Percentiles rank a stretch among this genome's conserved stretches.
phyloP scores from a whole-genome alignment of 2,888 invertebrate species.

The Embidobia sp. region DNA sequence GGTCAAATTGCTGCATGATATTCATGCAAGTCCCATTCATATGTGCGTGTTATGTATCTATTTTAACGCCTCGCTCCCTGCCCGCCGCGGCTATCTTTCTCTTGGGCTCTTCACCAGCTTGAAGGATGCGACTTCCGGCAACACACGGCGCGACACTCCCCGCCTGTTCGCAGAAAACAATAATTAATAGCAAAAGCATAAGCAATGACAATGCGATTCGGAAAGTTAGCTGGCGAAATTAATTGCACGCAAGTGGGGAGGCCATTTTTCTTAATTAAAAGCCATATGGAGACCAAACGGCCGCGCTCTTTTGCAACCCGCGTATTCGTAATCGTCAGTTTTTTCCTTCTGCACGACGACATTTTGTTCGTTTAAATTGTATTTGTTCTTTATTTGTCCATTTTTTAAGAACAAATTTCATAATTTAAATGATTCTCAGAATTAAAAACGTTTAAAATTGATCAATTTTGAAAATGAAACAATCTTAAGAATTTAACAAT shows the following conservation, averaged over 20 bases:
- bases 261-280: too few relatives aligned
- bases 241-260: background rate
- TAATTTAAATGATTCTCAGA: too few relatives aligned
- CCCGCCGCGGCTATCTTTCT: conserved; percentile 41
- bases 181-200: conserved; percentile 49
- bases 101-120: conserved; percentile 38
- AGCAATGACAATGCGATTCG: conserved; percentile 39
- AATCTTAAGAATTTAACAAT: too few relatives aligned
- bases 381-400: too few relatives aligned
- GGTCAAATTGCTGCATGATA: conserved; percentile 32
- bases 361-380: too few relatives aligned
- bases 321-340: too few relatives aligned
- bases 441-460: too few relatives aligned
- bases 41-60: conserved; percentile 55
- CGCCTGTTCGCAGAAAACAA: conserved; percentile 25
- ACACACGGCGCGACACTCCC: conserved; percentile 31
- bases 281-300: too few relatives aligned
- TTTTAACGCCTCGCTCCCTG: conserved; percentile 51
- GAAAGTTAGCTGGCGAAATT: conserved; percentile 2
- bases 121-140: conserved; percentile 62
- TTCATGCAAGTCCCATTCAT: conserved; percentile 47
- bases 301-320: too few relatives aligned
- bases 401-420: too few relatives aligned
- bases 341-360: too few relatives aligned
- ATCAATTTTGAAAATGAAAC: too few relatives aligned